Evolutionary conservation across 64 coral and sea anemone species (phyloP).

Genomic region (Montipora sp.): DNA sequence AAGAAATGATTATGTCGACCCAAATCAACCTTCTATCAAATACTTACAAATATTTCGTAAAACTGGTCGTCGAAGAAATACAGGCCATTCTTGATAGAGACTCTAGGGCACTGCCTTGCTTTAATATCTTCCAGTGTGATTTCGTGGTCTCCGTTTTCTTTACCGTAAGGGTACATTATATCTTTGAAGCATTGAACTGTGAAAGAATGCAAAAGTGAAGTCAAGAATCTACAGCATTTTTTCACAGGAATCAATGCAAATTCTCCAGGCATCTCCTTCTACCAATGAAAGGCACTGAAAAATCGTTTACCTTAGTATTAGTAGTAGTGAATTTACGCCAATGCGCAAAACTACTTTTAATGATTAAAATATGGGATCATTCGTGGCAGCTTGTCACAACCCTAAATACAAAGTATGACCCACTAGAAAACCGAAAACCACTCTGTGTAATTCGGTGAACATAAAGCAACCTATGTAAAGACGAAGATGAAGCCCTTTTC

Average conservation of each 20-base stretch:
- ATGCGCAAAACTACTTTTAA: background rate
- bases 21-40: background rate
- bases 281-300: no score
- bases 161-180: slow-evolving; percentile 28
- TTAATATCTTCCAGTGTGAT: background rate
- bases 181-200: slow-evolving; percentile 44
- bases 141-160: slow-evolving; percentile 20
- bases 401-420: no score
- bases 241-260: no score
- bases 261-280: no score
- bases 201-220: background rate
- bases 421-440: no score
- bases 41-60: slow-evolving; percentile 21
- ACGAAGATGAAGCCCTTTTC: no score
- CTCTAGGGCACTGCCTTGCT: background rate
- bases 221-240: background rate
- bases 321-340: no score
- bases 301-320: no score
- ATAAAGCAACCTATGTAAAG: no score
- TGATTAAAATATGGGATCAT: no score
- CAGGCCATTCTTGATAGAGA: background rate
- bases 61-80: slow-evolving; percentile 1
- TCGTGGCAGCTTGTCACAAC: no score
- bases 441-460: no score
- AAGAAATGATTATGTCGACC: background rate